phyloP scores from a whole-genome alignment of 1,140 invertebrate genomes.

The Metaphire vulgaris region DNA sequence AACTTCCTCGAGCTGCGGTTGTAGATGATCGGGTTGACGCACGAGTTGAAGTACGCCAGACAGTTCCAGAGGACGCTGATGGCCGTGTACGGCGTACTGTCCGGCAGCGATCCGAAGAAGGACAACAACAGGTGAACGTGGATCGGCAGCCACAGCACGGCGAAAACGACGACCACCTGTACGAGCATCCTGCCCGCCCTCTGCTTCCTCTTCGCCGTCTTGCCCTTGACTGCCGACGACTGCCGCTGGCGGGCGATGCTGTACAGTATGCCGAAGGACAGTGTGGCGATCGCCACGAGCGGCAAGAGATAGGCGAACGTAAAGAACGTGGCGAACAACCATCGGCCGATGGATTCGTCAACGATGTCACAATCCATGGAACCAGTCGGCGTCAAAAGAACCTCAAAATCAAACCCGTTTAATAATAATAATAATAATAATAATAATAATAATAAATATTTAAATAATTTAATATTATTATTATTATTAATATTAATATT shows the following conservation, averaged over 20 bases:
- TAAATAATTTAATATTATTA: too few species aligned
- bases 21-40: slow-evolving; percentile 66
- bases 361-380: not conserved
- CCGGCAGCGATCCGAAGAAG: slow-evolving; percentile 28
- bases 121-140: slow-evolving; percentile 57
- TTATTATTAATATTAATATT: too few species aligned
- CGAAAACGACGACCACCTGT: slow-evolving; percentile 85
- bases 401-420: too few species aligned
- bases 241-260: not conserved
- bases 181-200: slow-evolving; percentile 81
- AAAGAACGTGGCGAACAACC: slow-evolving; percentile 17
- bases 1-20: slow-evolving; percentile 70
- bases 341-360: not conserved
- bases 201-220: slow-evolving; percentile 58
- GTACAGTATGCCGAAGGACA: slow-evolving; percentile 10
- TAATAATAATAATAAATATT: too few species aligned
- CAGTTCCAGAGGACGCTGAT: slow-evolving; percentile 17
- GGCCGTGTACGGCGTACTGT: not conserved
- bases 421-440: too few species aligned
- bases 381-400: not conserved
- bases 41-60: slow-evolving; percentile 50
- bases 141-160: slow-evolving; percentile 84
- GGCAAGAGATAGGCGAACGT: slow-evolving; percentile 16
- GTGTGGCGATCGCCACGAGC: slow-evolving; percentile 3
- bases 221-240: not conserved